Conservation (phyloP, 2,888 invertebrate genomes). For the Tanytarsus gracilentus region DNA sequence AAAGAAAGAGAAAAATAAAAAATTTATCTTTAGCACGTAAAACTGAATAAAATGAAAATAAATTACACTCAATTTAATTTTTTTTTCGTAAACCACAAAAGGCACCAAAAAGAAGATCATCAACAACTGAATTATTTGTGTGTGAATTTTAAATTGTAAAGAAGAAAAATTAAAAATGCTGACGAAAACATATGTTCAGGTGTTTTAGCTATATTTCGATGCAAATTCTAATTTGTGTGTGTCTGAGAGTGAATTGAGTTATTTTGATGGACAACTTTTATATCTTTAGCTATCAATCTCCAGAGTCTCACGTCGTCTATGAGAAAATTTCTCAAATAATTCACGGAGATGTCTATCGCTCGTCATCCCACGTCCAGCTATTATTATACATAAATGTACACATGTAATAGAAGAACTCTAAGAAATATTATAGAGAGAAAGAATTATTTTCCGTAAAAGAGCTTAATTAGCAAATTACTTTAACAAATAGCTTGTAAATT, state of each 20-base stretch:
- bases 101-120: slow-evolving; percentile 19
- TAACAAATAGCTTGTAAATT: slow-evolving; percentile 25
- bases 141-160: not conserved
- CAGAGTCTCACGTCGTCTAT: too few species aligned
- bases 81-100: slow-evolving; percentile 12
- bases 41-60: slow-evolving; percentile 28
- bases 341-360: too few species aligned
- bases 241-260: too few species aligned
- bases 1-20: not conserved
- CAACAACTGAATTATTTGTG: not conserved
- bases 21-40: not conserved
- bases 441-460: slow-evolving; percentile 6
- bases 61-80: slow-evolving; percentile 26
- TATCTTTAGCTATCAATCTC: too few species aligned
- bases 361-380: too few species aligned
- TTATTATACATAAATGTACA: too few species aligned
- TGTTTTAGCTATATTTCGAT: too few species aligned
- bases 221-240: too few species aligned
- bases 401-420: not conserved
- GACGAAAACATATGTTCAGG: slow-evolving; percentile 4
- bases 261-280: too few species aligned
- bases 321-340: too few species aligned
- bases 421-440: not conserved
- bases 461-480: slow-evolving; percentile 29
- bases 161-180: slow-evolving; percentile 13